A percentile compares a stretch with the other conserved stretches of the same genome.
phyloP scores from a whole-genome alignment of 2,888 invertebrate species.

The Taenaris catops region DNA sequence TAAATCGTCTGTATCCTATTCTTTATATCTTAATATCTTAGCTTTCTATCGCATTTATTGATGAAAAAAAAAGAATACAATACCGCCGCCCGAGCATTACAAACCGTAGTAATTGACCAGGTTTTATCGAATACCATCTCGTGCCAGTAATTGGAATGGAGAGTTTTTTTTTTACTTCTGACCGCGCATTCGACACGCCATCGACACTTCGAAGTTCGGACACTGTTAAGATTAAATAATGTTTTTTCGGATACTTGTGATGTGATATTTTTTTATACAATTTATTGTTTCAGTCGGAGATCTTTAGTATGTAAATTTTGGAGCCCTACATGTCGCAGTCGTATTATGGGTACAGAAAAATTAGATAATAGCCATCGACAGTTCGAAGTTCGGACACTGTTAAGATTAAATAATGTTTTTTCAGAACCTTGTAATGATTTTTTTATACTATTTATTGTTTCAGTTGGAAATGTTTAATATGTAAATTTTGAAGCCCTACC shows the following conservation, averaged over 20 bases:
- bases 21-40: conserved; percentile 21
- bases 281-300: conserved; percentile 6
- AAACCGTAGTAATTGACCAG: conserved; percentile 26
- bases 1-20: conserved; percentile 7
- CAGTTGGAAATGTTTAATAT: too few species aligned
- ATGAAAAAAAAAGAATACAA: conserved; percentile 25
- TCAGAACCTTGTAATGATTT: too few species aligned
- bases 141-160: conserved; percentile 26
- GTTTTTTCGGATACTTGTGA: too few species aligned
- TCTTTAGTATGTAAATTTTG: too few species aligned
- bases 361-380: too few species aligned
- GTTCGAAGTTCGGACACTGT: too few species aligned
- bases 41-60: conserved; percentile 23
- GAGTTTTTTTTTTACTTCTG: conserved; percentile 28
- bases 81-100: conserved; percentile 26
- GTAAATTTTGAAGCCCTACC: too few species aligned
- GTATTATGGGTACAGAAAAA: too few species aligned
- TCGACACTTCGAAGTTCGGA: conserved; percentile 17
- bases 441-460: too few species aligned
- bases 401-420: too few species aligned
- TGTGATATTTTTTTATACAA: conserved; percentile 4
- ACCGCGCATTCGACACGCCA: conserved; percentile 8
- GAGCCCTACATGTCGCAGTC: too few species aligned
- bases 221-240: conserved; percentile 14
- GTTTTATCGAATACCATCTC: conserved; percentile 27